phyloP scores from a whole-genome alignment of 1,140 invertebrate species.

The Trypoxylus dichotomus region DNA sequence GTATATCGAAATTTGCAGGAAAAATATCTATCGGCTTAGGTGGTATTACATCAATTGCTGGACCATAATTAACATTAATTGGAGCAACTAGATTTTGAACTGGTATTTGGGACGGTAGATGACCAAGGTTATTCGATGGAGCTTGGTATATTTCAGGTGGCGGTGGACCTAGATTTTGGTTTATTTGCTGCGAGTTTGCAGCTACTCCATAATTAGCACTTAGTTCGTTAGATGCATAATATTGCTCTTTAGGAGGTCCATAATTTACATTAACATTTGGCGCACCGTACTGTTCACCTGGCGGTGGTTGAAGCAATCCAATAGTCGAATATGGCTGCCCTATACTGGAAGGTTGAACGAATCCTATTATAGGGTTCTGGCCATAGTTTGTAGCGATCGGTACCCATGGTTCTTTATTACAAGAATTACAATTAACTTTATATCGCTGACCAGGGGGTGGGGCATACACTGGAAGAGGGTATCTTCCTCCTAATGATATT shows the following conservation, averaged over 20 bases:
- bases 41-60: not conserved
- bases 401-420: slow-evolving; percentile 77
- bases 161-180: not conserved
- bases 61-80: not conserved
- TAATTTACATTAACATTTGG: not conserved
- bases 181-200: not conserved
- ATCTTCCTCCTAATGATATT: slow-evolving; percentile 35
- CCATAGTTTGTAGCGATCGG: slow-evolving; percentile 61
- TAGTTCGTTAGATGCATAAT: not conserved
- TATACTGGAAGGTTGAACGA: slow-evolving; percentile 37
- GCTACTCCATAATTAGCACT: not conserved
- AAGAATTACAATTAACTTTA: slow-evolving; percentile 67
- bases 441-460: not conserved
- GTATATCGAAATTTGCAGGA: not conserved
- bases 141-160: not conserved
- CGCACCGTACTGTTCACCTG: not conserved
- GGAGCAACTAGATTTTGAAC: not conserved
- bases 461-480: slow-evolving; percentile 32
- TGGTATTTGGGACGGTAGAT: not conserved
- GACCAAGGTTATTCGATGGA: not conserved
- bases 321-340: not conserved
- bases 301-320: not conserved
- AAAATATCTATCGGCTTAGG: not conserved
- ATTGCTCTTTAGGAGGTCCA: not conserved
- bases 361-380: slow-evolving; percentile 42